Evolutionary conservation across 2,888 invertebrate genomes (phyloP).

Genomic region (Tinea pellionella): DNA sequence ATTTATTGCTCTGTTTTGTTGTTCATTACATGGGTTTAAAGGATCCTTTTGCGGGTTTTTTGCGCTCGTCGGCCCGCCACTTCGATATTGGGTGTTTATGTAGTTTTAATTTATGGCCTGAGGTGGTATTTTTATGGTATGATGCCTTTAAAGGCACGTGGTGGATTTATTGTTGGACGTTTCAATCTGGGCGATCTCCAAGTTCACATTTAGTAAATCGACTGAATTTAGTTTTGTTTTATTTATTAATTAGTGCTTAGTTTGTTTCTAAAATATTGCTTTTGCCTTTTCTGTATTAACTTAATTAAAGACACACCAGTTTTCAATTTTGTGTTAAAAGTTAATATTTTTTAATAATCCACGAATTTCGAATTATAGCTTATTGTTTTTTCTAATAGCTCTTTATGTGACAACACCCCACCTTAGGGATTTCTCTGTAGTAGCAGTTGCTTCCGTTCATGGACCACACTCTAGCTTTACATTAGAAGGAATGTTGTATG

Average conservation of each 20-base stretch:
- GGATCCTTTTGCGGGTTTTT: slow-evolving; percentile 8
- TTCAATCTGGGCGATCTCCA: slow-evolving; percentile 57
- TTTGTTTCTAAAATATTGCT: not conserved
- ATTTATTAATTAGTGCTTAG: not conserved
- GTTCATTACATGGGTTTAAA: slow-evolving; percentile 38
- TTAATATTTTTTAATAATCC: no score
- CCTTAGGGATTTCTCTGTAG: no score
- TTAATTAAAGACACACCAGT: not conserved
- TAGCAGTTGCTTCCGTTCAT: no score
- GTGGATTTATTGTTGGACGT: slow-evolving; percentile 52
- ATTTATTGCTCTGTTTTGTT: slow-evolving; percentile 61
- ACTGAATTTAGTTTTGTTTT: not conserved
- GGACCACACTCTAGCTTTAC: no score
- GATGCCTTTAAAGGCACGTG: slow-evolving; percentile 46
- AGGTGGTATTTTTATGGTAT: slow-evolving; percentile 44
- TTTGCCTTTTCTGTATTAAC: not conserved
- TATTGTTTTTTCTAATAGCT: no score
- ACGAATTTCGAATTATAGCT: no score
- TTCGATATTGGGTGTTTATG: slow-evolving; percentile 45
- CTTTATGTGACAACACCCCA: no score
- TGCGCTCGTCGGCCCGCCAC: not conserved
- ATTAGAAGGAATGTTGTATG: no score
- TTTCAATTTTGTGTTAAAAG: no score
- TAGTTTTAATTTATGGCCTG: slow-evolving; percentile 53
- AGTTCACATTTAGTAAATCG: not conserved